Base-by-base conservation (phyloP, 2,113 vertebrate genomes). In the Ophthalmolycus amberensis region DNA sequence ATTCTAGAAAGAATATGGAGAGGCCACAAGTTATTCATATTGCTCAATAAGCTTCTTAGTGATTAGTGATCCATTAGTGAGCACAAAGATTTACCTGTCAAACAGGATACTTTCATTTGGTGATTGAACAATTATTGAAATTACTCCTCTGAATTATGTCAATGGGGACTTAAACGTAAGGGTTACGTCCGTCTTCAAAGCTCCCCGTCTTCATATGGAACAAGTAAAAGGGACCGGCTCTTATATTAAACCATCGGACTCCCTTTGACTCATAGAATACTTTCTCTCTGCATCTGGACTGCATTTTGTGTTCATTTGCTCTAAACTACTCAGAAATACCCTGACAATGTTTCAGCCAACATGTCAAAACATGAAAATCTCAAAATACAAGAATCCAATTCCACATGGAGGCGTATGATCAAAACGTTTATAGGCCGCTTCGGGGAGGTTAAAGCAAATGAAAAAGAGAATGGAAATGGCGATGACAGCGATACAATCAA, bases 91-190 rank as follows among this genome's bases (percentile, higher is more conserved):
- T 60, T 42, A 75, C 73, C 79, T 79, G 67, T 72, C 82, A 80
- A 70, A 69, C 73, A 64, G 80, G 83, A 90, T 54, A 84, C 18
- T 67, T 88, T 89, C 77, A 92, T 90, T 84, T 75, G 70, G 71
- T 80, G 79, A 90, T 90, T 72, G 84, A 72, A 79, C 34, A 54
- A 44, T 83, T 88, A 82, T 75, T 68, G 83, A 76, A 85, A 82
- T 79, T 77, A 75, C 63, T 80, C 40, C 20, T 74, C 65, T 46
- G 63, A 67, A 32, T 1, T 25, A 59, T n/a, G 16, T 46, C 56
- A 52, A 34, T 16, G 16, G 9, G 27, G 16, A 56, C 67, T 66
- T 20, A n/a, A 69, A 32, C 10, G 2, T 8, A 3, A 42, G 5
- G 5, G 9, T 20, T 59, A 58, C 10, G 3, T 56, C 42, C 27